phyloP scores from a whole-genome alignment of 2,113 vertebrate species.

The Acanthochromis polyacanthus region DNA sequence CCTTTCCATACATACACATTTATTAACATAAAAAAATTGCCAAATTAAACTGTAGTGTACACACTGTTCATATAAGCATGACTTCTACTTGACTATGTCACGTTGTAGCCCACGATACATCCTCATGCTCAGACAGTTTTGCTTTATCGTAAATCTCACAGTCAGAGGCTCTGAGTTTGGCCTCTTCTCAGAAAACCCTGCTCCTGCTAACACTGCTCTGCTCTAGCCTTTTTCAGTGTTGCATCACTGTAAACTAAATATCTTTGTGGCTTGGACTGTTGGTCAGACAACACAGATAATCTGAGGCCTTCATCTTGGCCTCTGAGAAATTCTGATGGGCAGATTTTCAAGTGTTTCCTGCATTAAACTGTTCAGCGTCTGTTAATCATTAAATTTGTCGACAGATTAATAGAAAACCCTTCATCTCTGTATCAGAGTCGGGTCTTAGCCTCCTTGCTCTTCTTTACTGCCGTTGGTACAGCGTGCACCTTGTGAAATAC shows the following conservation, averaged over 20 bases:
- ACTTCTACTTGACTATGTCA: no score
- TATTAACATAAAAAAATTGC: not conserved
- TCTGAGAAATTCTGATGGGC: not conserved
- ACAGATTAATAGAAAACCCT: not conserved
- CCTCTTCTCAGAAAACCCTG: no score
- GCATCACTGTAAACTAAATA: not conserved
- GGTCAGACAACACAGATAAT: not conserved
- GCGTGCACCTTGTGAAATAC: not conserved
- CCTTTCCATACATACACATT: not conserved
- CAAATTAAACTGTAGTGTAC: not conserved
- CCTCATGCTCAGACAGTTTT: no score
- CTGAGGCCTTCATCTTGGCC: not conserved
- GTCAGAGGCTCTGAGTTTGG: no score
- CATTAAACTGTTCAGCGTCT: not conserved
- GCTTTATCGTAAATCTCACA: no score
- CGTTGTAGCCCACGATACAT: no score
- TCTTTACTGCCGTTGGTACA: not conserved
- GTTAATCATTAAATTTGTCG: not conserved
- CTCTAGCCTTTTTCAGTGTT: not conserved
- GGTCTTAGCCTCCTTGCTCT: not conserved
- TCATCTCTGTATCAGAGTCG: not conserved
- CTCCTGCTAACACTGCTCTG: no score
- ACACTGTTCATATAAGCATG: not conserved
- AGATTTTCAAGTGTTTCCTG: not conserved
- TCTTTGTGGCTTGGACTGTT: not conserved